Evolutionary conservation across 2,113 vertebrate genomes (phyloP).

Genomic region (Choloepus hoffmanni): DNA sequence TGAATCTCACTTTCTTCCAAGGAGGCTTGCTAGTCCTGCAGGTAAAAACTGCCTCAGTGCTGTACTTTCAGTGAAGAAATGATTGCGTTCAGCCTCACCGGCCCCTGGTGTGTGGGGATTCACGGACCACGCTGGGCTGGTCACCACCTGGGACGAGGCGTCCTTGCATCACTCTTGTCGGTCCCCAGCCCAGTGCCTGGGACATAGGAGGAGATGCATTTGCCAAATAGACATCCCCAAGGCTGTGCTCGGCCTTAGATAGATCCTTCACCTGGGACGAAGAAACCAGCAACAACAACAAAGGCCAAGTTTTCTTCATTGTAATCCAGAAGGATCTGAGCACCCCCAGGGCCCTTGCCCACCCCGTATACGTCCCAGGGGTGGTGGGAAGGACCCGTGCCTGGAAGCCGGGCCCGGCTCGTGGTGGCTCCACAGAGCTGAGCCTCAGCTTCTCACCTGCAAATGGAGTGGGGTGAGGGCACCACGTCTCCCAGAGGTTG

Average conservation of each 20-base stretch:
- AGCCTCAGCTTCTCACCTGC: background rate
- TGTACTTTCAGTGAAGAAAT: background rate
- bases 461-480: background rate
- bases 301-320: background rate
- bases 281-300: background rate
- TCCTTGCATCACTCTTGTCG: background rate
- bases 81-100: background rate
- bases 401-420: too few relatives aligned
- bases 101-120: accelerated
- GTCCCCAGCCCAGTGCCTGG: background rate
- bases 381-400: background rate
- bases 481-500: background rate
- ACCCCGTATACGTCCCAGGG: background rate
- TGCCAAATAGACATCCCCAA: background rate
- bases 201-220: accelerated
- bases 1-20: background rate
- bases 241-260: background rate
- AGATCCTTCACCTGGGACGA: background rate
- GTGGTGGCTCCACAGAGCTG: accelerated
- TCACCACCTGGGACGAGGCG: background rate
- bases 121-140: background rate
- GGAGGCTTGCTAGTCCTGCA: background rate
- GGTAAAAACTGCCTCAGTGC: accelerated
- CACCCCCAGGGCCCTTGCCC: background rate
- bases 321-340: background rate